phyloP scores from a whole-genome alignment of 2,113 vertebrate species.

The Axis porcinus region DNA sequence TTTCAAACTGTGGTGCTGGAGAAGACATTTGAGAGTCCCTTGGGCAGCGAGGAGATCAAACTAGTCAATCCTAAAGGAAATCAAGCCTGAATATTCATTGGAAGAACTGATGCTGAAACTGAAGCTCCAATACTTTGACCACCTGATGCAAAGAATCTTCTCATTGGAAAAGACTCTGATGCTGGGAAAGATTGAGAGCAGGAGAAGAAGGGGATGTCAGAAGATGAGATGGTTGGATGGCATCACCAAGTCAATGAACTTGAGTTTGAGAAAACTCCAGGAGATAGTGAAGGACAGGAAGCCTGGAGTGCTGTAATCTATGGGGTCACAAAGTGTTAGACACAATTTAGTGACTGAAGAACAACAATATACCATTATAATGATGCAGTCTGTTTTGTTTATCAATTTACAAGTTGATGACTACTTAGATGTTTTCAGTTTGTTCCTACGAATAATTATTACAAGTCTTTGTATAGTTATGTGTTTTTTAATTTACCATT shows the following conservation, averaged over 20 bases:
- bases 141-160: not conserved
- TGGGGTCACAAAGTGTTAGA: not conserved
- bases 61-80: not conserved
- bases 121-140: not conserved
- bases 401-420: not conserved
- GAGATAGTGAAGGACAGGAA: not conserved
- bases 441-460: not conserved
- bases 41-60: not conserved
- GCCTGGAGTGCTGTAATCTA: not conserved
- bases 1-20: not conserved
- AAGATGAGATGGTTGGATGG: not conserved
- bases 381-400: not conserved
- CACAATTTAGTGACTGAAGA: accelerated
- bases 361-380: not conserved
- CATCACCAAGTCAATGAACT: not conserved
- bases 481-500: accelerated
- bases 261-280: not conserved
- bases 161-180: not conserved
- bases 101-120: not conserved
- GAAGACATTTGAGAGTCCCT: not conserved
- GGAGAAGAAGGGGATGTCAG: not conserved
- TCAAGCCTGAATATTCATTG: not conserved
- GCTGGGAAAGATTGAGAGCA: not conserved
- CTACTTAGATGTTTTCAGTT: not conserved
- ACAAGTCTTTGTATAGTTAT: not conserved